Conservation (phyloP, 2,797 vertebrate species). For the Siniperca undulata region DNA sequence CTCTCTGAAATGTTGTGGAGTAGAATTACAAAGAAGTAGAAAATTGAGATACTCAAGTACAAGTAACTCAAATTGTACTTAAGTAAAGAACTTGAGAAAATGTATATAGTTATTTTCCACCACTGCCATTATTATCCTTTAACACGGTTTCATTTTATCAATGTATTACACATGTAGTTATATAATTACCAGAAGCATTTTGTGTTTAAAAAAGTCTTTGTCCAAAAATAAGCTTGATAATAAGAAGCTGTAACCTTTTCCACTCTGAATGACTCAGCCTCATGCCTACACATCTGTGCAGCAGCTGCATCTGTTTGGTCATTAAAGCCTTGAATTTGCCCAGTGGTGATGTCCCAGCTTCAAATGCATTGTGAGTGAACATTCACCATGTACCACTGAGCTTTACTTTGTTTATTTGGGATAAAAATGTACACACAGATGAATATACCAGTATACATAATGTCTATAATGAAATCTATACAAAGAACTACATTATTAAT, state of each 20-base stretch:
- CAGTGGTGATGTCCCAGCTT: not conserved
- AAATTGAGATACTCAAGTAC: no score
- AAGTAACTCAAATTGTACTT: no score
- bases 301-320: conserved; percentile 11
- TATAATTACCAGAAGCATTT: not conserved
- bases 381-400: not conserved
- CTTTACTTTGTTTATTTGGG: not conserved
- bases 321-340: not conserved
- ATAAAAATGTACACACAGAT: no score
- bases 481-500: not conserved
- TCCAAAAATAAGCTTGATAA: not conserved
- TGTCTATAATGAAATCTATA: no score
- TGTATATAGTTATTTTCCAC: no score
- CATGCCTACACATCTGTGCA: conserved; percentile 1
- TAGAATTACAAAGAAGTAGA: not conserved
- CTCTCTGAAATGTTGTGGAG: not conserved
- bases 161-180: not conserved
- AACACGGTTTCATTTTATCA: no score
- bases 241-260: not conserved
- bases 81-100: no score
- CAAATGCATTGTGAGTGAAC: not conserved
- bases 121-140: not conserved
- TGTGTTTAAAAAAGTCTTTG: not conserved
- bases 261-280: not conserved
- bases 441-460: no score